Evolutionary conservation across 2,113 vertebrate species (phyloP).

Genomic region (Ictalurus furcatus): DNA sequence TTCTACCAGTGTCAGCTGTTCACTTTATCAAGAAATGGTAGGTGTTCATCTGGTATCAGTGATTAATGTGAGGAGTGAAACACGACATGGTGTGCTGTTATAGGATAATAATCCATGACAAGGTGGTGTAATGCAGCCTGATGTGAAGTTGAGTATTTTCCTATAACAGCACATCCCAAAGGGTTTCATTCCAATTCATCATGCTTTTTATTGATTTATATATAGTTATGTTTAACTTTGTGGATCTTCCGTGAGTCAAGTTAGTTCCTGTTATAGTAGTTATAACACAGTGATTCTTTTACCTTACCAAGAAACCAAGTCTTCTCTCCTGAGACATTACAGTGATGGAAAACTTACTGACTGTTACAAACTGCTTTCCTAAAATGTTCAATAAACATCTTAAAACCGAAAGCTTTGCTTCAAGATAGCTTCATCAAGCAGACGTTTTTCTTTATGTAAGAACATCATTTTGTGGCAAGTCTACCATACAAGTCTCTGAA

Average conservation of each 20-base stretch:
- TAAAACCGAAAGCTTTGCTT: not conserved
- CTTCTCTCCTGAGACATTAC: not conserved
- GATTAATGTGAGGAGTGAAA: not conserved
- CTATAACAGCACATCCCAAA: not conserved
- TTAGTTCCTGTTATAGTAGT: no score
- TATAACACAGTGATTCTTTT: not conserved
- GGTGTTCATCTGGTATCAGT: not conserved
- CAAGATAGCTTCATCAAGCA: not conserved
- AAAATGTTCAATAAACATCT: no score
- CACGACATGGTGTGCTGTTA: not conserved
- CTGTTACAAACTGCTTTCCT: not conserved
- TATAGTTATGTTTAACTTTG: not conserved
- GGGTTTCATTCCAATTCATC: not conserved
- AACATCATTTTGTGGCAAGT: not conserved
- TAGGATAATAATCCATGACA: not conserved
- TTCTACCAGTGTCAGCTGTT: slow-evolving; percentile 39
- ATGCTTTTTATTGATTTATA: no score
- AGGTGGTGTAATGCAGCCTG: not conserved
- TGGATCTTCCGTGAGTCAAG: not conserved
- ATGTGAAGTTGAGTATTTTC: not conserved
- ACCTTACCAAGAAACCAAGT: not conserved
- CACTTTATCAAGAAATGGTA: slow-evolving; percentile 51
- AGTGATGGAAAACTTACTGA: not conserved
- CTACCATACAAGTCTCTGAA: not conserved
- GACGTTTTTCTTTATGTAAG: not conserved